These are phyloP conservation scores for Taphrorychus bicolor DNA, from an alignment of 2,888 invertebrate genomes.

Conservation along the genomic window DNA sequence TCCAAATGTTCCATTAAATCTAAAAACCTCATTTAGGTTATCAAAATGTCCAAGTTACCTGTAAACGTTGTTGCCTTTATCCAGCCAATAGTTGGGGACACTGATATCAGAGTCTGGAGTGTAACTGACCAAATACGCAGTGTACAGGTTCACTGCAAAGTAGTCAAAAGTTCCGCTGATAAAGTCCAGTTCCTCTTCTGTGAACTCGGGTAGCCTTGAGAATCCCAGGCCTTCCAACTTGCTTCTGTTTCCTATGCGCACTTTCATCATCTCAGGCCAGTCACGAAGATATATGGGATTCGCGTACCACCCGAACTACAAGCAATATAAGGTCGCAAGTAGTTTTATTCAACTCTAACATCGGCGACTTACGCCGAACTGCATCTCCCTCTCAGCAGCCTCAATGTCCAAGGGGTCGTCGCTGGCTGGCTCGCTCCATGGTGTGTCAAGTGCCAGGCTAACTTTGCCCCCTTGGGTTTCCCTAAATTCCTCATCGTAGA, in stretches of 20 bases:
- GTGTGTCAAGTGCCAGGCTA: conserved; percentile 29
- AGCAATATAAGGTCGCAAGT: no score
- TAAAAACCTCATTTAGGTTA: no score
- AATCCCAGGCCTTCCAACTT: conserved; percentile 56
- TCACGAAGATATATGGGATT: conserved; percentile 70
- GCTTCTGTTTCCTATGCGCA: conserved; percentile 65
- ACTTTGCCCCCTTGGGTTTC: conserved; percentile 25
- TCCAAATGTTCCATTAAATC: no score
- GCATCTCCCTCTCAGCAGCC: conserved; percentile 26
- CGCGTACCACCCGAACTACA: conserved; percentile 44
- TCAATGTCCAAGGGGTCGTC: conserved; percentile 24
- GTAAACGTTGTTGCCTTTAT: conserved; percentile 29
- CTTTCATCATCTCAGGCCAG: conserved; percentile 71
- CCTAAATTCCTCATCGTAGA: conserved; percentile 27
- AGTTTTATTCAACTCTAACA: no score
- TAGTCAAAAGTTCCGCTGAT: conserved; percentile 71
- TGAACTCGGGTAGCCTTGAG: conserved; percentile 71
- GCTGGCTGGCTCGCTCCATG: conserved; percentile 52
- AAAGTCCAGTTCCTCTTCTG: conserved; percentile 65
- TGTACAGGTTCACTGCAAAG: conserved; percentile 35
- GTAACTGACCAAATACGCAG: conserved; percentile 12
- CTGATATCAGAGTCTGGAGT: conserved; percentile 18
- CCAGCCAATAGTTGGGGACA: conserved; percentile 25
- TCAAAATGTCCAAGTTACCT: no score
- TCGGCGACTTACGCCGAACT: conserved; percentile 38